Conservation (phyloP, 2,113 vertebrate genomes). For the Stigmatopora nigra region DNA sequence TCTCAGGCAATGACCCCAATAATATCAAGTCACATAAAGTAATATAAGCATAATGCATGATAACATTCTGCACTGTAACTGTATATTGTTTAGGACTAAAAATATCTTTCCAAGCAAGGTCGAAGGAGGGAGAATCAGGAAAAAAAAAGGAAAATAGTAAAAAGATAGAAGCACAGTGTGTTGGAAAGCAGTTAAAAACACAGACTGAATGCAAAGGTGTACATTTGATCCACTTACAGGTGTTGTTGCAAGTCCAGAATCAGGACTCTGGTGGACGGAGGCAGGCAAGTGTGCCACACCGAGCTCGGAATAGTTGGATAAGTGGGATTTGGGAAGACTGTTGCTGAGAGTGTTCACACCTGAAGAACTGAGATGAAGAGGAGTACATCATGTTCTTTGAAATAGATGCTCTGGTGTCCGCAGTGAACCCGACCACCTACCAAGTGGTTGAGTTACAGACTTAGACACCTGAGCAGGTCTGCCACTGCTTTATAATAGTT, state of each 20-base stretch:
- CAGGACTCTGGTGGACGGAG: conserved; percentile 61
- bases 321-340: conserved; percentile 65
- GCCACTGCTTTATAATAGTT: conserved; percentile 45
- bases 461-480: conserved; percentile 63
- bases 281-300: conserved; percentile 48
- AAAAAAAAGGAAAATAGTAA: no score
- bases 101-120: no score
- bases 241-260: conserved; percentile 73
- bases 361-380: conserved; percentile 72
- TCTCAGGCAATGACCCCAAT: not conserved
- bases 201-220: not conserved
- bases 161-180: not conserved
- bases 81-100: no score
- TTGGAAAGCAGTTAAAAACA: not conserved
- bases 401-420: conserved; percentile 52
- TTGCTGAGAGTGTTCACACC: conserved; percentile 73
- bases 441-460: conserved; percentile 63
- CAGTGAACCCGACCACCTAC: conserved; percentile 54
- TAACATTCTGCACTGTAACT: no score
- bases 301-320: conserved; percentile 64
- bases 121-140: no score
- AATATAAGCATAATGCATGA: no score
- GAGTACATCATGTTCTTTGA: conserved; percentile 10
- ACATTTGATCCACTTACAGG: conserved; percentile 69
- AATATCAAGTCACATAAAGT: no score